phyloP scores from a whole-genome alignment of 1,140 invertebrate species.

The Tetragnatha versicolor region DNA sequence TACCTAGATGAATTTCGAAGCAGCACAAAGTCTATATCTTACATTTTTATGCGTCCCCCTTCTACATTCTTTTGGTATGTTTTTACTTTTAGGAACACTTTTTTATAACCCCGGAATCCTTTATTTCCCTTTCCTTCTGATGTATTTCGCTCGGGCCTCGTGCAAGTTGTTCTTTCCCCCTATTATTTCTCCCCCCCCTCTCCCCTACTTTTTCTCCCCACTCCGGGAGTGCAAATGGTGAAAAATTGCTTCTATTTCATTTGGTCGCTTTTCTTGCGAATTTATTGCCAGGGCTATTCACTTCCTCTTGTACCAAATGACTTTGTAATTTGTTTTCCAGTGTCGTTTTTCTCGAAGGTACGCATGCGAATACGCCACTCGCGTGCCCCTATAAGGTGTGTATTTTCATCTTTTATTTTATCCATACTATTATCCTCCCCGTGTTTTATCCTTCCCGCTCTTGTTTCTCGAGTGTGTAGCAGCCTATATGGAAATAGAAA shows the following conservation, averaged over 20 bases:
- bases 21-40: slow-evolving; percentile 17
- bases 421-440: neutral
- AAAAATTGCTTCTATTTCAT: slow-evolving; percentile 54
- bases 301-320: slow-evolving; percentile 35
- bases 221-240: slow-evolving; percentile 45
- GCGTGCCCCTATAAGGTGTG: neutral
- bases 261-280: slow-evolving; percentile 51
- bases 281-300: slow-evolving; percentile 46
- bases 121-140: neutral
- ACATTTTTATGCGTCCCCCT: slow-evolving; percentile 22
- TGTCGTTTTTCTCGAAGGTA: slow-evolving; percentile 20
- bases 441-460: neutral
- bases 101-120: neutral
- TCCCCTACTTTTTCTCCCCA: neutral
- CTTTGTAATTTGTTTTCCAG: slow-evolving; percentile 46
- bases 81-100: too few relatives aligned
- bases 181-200: neutral
- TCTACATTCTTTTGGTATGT: too few relatives aligned
- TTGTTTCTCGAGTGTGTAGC: neutral
- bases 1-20: slow-evolving; percentile 35
- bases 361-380: neutral
- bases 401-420: neutral
- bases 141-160: slow-evolving; percentile 14
- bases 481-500: too few relatives aligned
- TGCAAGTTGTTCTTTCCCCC: neutral